Conservation (phyloP, 2,797 vertebrate genomes). For the Emydoidea blandingii region DNA sequence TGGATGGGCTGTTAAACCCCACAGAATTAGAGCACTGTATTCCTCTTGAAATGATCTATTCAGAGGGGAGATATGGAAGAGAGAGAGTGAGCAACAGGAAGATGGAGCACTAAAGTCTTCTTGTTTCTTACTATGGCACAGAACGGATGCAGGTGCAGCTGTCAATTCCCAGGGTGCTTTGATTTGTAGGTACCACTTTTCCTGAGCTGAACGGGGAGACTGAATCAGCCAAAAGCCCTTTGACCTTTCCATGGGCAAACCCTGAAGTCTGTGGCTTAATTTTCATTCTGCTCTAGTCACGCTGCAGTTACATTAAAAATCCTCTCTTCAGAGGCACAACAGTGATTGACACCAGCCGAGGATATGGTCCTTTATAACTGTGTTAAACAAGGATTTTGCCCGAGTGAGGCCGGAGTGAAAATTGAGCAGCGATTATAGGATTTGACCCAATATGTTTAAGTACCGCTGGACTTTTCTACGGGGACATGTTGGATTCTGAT, state of each 20-base stretch:
- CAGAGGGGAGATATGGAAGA: conserved; percentile 33
- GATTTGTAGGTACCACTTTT: neutral
- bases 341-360: fast-evolving
- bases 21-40: conserved; percentile 69
- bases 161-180: neutral
- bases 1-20: conserved; percentile 30
- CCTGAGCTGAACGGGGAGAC: conserved; percentile 4
- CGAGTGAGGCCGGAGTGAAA: neutral
- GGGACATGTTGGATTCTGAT: neutral
- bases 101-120: conserved; percentile 67
- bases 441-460: neutral
- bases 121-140: conserved; percentile 44
- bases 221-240: neutral
- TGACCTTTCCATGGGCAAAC: neutral
- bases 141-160: conserved; percentile 75
- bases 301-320: neutral
- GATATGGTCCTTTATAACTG: neutral
- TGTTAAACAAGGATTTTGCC: neutral
- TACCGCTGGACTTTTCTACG: neutral
- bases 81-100: conserved; percentile 64
- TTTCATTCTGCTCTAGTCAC: neutral
- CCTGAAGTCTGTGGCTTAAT: neutral
- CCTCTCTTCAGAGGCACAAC: neutral
- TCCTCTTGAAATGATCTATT: conserved; percentile 70
- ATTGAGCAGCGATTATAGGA: fast-evolving